Percentiles rank a stretch among this genome's conserved stretches.
Conservation (phyloP, 2,113 vertebrate genomes). For the Polypterus senegalus region DNA sequence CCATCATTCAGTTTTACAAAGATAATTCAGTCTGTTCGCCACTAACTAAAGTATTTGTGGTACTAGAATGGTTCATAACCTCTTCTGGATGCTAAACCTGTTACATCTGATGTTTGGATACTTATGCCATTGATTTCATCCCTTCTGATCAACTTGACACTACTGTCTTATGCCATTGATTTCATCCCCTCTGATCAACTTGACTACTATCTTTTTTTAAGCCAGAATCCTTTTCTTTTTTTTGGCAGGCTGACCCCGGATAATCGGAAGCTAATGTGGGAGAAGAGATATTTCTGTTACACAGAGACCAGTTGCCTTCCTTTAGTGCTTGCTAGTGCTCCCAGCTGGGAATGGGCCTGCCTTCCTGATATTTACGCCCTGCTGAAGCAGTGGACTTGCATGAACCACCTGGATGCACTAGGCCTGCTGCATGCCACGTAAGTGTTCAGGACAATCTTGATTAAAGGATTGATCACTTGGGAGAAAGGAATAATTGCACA, state of each 20-base stretch:
- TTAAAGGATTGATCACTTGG: too few relatives aligned
- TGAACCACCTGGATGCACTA: slow-evolving; percentile 81
- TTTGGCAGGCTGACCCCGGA: slow-evolving; percentile 56
- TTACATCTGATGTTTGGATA: too few relatives aligned
- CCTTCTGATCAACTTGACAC: not conserved
- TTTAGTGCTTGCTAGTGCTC: slow-evolving; percentile 81
- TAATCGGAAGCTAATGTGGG: slow-evolving; percentile 75
- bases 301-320: slow-evolving; percentile 62
- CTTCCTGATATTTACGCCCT: slow-evolving; percentile 87
- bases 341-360: slow-evolving; percentile 92
- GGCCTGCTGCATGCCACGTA: slow-evolving; percentile 88
- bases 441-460: slow-evolving; percentile 18
- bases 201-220: not conserved
- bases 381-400: slow-evolving; percentile 76
- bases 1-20: too few relatives aligned
- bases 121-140: not conserved
- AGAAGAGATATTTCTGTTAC: slow-evolving; percentile 83
- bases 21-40: too few relatives aligned
- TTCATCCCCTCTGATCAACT: not conserved
- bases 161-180: not conserved
- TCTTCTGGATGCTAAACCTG: too few relatives aligned
- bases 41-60: too few relatives aligned
- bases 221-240: not conserved
- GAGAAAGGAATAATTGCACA: too few relatives aligned
- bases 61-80: too few relatives aligned